Evolutionary conservation across 2,797 vertebrate genomes (phyloP).

Genomic region (Cyclopterus lumpus): DNA sequence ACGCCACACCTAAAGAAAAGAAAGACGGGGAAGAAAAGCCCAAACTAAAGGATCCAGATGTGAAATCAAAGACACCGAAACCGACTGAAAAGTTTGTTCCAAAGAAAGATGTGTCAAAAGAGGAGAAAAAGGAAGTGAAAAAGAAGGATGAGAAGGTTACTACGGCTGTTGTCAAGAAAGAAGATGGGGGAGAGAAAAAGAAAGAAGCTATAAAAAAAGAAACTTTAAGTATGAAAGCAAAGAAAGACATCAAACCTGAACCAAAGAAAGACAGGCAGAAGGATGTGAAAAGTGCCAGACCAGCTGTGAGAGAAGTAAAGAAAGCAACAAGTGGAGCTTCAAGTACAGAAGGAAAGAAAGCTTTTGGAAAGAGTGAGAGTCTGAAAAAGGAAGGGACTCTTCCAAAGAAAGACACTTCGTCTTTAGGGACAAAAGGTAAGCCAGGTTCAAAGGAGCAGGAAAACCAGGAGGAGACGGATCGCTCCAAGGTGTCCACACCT

Average conservation of each 20-base stretch:
- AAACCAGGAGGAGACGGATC: constrained; percentile 34
- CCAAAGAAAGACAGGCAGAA: constrained; percentile 83
- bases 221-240: constrained; percentile 65
- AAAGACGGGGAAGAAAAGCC: constrained; percentile 77
- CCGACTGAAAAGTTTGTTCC: constrained; percentile 72
- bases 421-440: constrained; percentile 72
- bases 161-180: constrained; percentile 55
- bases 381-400: constrained; percentile 74
- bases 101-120: constrained; percentile 77
- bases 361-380: constrained; percentile 62
- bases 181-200: constrained; percentile 70
- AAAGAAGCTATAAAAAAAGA: constrained; percentile 79
- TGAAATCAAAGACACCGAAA: constrained; percentile 72
- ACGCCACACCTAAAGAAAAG: constrained; percentile 63
- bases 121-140: constrained; percentile 79
- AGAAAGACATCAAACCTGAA: constrained; percentile 79
- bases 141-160: constrained; percentile 79
- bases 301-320: constrained; percentile 70
- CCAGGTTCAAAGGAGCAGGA: constrained; percentile 54
- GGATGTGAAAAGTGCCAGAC: constrained; percentile 73
- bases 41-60: constrained; percentile 68
- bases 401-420: constrained; percentile 78
- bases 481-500: constrained; percentile 75
- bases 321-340: constrained; percentile 48
- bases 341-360: constrained; percentile 73